A percentile compares a stretch with the other conserved stretches of the same genome.
Evolutionary conservation across 2,797 vertebrate species (phyloP).

Genomic region (Choloepus didactylus): DNA sequence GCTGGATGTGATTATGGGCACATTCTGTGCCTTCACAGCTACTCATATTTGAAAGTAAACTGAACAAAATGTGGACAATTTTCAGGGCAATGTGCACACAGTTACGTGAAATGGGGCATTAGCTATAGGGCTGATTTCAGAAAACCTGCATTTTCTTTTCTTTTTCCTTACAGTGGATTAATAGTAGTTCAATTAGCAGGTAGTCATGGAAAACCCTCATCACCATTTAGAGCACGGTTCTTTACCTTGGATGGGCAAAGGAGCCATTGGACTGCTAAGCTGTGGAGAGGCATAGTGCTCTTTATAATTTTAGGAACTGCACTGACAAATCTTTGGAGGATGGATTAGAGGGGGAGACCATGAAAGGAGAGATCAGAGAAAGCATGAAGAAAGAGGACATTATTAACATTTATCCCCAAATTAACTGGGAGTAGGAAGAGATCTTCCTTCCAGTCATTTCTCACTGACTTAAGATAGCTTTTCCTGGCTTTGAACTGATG

Average conservation of each 20-base stretch:
- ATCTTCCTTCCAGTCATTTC: neutral
- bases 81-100: neutral
- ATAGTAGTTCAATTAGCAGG: neutral
- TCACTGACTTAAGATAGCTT: neutral
- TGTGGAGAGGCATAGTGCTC: no score
- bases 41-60: conserved; percentile 46
- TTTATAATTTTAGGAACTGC: neutral
- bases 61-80: conserved; percentile 27
- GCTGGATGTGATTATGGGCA: conserved; percentile 44
- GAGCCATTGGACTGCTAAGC: neutral
- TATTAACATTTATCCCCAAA: neutral
- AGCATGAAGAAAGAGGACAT: neutral
- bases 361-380: neutral
- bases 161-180: neutral
- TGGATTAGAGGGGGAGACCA: neutral
- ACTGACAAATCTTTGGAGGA: neutral
- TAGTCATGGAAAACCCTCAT: neutral
- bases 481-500: neutral
- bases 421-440: neutral
- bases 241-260: neutral
- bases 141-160: neutral
- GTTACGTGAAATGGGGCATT: conserved; percentile 24
- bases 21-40: neutral
- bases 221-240: neutral
- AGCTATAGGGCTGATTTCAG: neutral